Conservation (phyloP, 2,797 vertebrate species). For the Poecile montanus region DNA sequence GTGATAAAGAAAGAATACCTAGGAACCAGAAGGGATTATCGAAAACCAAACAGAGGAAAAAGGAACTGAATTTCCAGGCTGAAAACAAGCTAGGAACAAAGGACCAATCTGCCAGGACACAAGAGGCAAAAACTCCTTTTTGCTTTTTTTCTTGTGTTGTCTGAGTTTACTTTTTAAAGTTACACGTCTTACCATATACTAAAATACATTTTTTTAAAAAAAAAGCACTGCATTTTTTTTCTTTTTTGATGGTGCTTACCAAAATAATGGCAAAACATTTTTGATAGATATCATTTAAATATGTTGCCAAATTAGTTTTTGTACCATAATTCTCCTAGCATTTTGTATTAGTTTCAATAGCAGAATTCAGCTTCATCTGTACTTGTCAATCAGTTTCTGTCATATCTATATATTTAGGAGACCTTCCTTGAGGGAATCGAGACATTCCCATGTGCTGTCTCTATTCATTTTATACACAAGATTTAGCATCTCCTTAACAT, state of each 20-base stretch:
- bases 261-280: background rate
- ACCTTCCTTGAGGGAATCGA: background rate
- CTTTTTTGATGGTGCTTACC: background rate
- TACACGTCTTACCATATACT: background rate
- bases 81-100: background rate
- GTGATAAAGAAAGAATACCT: background rate
- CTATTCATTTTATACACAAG: background rate
- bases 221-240: background rate
- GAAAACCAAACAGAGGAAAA: background rate
- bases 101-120: background rate
- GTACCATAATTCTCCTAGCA: background rate
- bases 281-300: background rate
- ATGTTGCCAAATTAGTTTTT: background rate
- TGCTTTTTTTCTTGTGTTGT: background rate
- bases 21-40: background rate
- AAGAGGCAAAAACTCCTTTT: background rate
- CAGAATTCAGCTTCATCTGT: background rate
- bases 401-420: background rate
- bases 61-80: background rate
- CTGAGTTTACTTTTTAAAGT: background rate
- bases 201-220: background rate
- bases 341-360: background rate
- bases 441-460: background rate
- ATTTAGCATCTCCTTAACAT: background rate
- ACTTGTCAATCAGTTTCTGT: background rate